phyloP scores from a whole-genome alignment of 30 jellyfish, hydroid and myxozoan genomes.

The Phacellophora camtschatica region DNA sequence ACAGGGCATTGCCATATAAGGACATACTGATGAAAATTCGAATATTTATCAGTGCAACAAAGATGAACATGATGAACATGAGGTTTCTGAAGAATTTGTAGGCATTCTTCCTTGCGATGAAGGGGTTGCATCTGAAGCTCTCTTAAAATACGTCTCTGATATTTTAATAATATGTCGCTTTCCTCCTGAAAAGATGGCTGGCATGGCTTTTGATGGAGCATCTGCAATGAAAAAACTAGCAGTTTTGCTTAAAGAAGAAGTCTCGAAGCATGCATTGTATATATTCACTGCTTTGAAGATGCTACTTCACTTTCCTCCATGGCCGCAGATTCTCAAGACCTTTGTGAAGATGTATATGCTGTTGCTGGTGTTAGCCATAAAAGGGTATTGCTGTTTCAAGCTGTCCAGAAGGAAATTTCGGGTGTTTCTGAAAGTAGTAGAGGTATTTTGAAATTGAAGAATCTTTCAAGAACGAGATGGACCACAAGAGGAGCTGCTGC shows the following conservation, averaged over 20 bases:
- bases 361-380: constrained; percentile 56
- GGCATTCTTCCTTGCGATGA: constrained; percentile 29
- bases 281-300: constrained; percentile 56
- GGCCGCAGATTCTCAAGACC: constrained; percentile 20
- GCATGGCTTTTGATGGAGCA: constrained; percentile 48
- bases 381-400: constrained; percentile 32
- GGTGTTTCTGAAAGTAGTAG: constrained; percentile 39
- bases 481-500: constrained; percentile 61
- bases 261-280: constrained; percentile 52
- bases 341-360: constrained; percentile 26
- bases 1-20: constrained; percentile 23
- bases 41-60: constrained; percentile 23
- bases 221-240: constrained; percentile 51
- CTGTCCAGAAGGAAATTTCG: constrained; percentile 36
- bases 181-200: constrained; percentile 27
- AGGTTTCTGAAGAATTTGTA: constrained; percentile 22
- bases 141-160: background rate
- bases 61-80: constrained; percentile 13
- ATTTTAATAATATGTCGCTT: constrained; percentile 36
- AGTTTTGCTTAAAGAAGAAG: constrained; percentile 24
- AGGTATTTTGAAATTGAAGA: constrained; percentile 14
- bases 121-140: constrained; percentile 47
- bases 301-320: constrained; percentile 36
- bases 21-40: constrained; percentile 18
- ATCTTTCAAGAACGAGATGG: constrained; percentile 36